Evolutionary conservation across 1,140 invertebrate species (phyloP).

Genomic region (Meloidogyne hapla): DNA sequence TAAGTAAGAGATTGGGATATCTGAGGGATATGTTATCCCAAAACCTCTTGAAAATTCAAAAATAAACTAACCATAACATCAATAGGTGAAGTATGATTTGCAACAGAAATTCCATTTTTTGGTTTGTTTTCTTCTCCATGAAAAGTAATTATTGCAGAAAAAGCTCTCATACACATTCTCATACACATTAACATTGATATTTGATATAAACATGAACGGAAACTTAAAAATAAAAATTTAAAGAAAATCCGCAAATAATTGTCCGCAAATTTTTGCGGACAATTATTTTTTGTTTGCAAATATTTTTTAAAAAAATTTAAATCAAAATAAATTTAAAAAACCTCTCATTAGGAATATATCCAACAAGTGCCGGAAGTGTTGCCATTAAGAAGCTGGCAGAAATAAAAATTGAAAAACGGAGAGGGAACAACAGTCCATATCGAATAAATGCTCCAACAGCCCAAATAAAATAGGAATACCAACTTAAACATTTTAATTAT

Average conservation of each 20-base stretch:
- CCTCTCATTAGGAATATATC: slow-evolving; percentile 52
- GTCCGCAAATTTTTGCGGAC: no score
- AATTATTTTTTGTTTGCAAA: no score
- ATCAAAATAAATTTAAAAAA: not conserved
- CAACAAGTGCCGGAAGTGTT: slow-evolving; percentile 44
- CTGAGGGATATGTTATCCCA: no score
- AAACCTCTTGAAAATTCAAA: no score
- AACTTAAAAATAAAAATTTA: slow-evolving; percentile 47
- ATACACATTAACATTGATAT: slow-evolving; percentile 77
- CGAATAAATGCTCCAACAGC: not conserved
- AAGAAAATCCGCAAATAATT: no score
- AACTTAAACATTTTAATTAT: not conserved
- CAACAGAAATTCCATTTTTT: slow-evolving; percentile 79
- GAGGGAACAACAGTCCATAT: slow-evolving; percentile 44
- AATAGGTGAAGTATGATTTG: slow-evolving; percentile 85
- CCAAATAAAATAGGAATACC: not conserved
- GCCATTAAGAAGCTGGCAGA: slow-evolving; percentile 46
- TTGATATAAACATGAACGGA: slow-evolving; percentile 77
- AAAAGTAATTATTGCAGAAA: slow-evolving; percentile 55
- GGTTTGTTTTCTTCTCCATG: slow-evolving; percentile 53
- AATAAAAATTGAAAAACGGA: slow-evolving; percentile 52
- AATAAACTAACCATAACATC: not conserved
- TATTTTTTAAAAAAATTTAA: no score
- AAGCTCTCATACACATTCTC: slow-evolving; percentile 51
- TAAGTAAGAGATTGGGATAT: no score